Evolutionary conservation across 37 sponge, comb jelly and placozoan species (phyloP).

Genomic region (Crambe crambe): DNA sequence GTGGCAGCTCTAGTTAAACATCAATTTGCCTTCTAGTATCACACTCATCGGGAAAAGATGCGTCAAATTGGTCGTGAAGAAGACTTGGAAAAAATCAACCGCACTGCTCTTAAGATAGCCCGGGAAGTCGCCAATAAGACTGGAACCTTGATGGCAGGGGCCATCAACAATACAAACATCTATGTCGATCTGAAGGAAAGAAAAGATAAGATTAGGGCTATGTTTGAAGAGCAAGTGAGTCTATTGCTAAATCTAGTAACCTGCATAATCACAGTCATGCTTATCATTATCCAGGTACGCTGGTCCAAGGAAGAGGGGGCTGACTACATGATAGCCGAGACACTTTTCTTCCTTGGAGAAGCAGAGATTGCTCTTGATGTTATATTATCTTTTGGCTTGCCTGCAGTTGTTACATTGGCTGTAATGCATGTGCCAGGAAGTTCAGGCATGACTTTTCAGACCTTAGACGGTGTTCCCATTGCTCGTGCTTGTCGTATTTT

Average conservation of each 20-base stretch:
- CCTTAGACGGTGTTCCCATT: slow-evolving; percentile 37
- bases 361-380: slow-evolving; percentile 58
- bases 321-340: slow-evolving; percentile 59
- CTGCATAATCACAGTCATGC: background rate
- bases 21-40: too few relatives aligned
- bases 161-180: slow-evolving; percentile 23
- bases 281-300: slow-evolving; percentile 3
- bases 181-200: background rate
- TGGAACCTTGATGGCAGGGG: slow-evolving; percentile 43
- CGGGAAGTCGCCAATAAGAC: slow-evolving; percentile 38
- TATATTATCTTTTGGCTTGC: slow-evolving; percentile 46
- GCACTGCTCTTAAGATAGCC: slow-evolving; percentile 49
- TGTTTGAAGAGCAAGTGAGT: slow-evolving; percentile 42
- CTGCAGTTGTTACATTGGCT: slow-evolving; percentile 1
- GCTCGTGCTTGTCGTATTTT: slow-evolving; percentile 37
- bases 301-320: slow-evolving; percentile 67
- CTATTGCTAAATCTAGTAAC: background rate
- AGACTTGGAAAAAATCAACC: slow-evolving; percentile 54
- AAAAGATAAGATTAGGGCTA: slow-evolving; percentile 7
- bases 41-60: slow-evolving; percentile 47
- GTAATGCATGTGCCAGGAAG: background rate
- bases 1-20: too few relatives aligned
- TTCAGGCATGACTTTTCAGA: background rate
- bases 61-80: slow-evolving; percentile 52
- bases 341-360: slow-evolving; percentile 30